Base-by-base conservation (phyloP, 2,888 invertebrate genomes). In the Yponomeuta cagnagella region DNA sequence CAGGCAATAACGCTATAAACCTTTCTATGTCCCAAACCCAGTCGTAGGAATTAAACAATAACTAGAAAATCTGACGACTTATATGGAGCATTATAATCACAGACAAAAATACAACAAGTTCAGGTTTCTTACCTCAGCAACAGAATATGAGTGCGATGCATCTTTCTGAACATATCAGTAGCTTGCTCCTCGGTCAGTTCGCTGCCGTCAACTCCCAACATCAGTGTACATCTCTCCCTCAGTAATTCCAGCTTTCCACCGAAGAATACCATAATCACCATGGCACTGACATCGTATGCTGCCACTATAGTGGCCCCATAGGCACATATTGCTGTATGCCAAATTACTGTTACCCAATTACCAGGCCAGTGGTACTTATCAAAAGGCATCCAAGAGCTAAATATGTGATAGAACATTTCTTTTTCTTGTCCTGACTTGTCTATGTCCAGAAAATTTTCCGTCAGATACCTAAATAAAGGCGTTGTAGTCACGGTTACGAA, bases 341-440 rank as follows among this genome's bases (percentile, higher is more conserved):
- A 85, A 0, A 80, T 30, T 5, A 89, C 79, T 3, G 86, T 87
- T 1, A 88, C 76, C 87, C 87, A 90, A 67, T 77, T 78, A 8
- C 89, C 89, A 10, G 89, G 88, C 9, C 78, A 80, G 52, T 80
- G 77, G 70, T 88, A 79, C 71, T 89, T 89, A 72, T 90, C 84
- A 74, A 87, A 81, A 1, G 90, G 89, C 78, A 86, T 80, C 89
- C 89, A 91, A 23, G 90, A 84, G 72, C 88, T 90, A 64, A 88
- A 88, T 33, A 91, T 88, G 68, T 89, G 90, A 0, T 87, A 87
- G 75, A 89, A 90, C 0, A 73, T 58, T 74, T 86, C 86, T 0
- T 82, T 82, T 6, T 86, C 89, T 74, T 86, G 31, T 15, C n/a
- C 30, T 10, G 64, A 65, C n/a, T 43, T 30, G 6, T 15, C 31